phyloP scores from a whole-genome alignment of 2,797 vertebrate genomes.

The Rhinichthys osculus region DNA sequence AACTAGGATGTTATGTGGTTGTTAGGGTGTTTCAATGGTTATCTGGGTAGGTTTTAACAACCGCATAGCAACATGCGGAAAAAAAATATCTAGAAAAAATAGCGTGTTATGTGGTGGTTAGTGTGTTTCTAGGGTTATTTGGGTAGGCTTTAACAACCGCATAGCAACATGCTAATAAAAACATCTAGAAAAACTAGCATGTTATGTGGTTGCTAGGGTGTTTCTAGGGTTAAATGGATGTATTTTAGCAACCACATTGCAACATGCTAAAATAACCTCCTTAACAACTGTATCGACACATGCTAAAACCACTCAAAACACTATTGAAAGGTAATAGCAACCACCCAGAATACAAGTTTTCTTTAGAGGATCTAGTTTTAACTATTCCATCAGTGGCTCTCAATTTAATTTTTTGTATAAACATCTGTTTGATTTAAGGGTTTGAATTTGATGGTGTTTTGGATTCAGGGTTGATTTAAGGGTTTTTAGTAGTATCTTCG shows the following conservation, averaged over 20 bases:
- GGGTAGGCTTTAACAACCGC: not conserved
- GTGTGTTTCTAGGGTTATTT: not conserved
- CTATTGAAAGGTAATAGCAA: not conserved
- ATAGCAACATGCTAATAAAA: not conserved
- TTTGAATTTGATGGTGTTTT: not conserved
- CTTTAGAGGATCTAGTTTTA: not conserved
- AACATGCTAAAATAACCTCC: not conserved
- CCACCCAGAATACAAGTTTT: not conserved
- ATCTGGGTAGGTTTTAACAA: too few relatives aligned
- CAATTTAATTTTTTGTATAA: not conserved
- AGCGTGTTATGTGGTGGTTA: not conserved
- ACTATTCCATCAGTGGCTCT: not conserved
- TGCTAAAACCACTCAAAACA: not conserved
- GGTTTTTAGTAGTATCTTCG: slow-evolving; percentile 7
- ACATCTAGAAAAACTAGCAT: not conserved
- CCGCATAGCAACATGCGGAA: too few relatives aligned
- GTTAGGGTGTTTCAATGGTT: too few relatives aligned
- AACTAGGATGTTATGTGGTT: too few relatives aligned
- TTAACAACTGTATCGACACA: not conserved
- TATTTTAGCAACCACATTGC: not conserved
- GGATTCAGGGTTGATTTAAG: not conserved
- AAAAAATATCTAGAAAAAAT: not conserved
- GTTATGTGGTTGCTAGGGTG: not conserved
- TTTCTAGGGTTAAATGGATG: not conserved
- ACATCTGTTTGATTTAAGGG: too few relatives aligned